Conservation (phyloP, 2,113 vertebrate genomes). For the Triplophysa dalaica region DNA sequence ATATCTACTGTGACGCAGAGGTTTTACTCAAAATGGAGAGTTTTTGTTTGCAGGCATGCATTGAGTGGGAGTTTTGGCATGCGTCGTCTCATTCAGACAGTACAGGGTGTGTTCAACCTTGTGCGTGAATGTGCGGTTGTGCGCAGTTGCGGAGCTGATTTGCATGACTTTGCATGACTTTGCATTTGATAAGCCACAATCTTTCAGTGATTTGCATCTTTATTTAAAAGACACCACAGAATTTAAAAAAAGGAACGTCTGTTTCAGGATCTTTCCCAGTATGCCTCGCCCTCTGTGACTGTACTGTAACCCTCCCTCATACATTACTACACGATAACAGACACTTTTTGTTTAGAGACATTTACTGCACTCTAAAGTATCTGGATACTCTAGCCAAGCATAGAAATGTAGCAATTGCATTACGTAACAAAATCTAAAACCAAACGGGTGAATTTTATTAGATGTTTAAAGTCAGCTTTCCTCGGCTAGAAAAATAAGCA, state of each 20-base stretch:
- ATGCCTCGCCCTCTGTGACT: not conserved
- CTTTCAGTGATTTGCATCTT: slow-evolving; percentile 46
- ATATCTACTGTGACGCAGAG: not conserved
- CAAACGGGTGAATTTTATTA: not conserved
- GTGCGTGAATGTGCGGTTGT: slow-evolving; percentile 21
- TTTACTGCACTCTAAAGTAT: no score
- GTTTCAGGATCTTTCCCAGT: slow-evolving; percentile 21
- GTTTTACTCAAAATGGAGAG: not conserved
- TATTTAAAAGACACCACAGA: slow-evolving; percentile 41
- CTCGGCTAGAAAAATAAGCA: not conserved
- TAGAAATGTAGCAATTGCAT: not conserved
- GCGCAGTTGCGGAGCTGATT: slow-evolving; percentile 24
- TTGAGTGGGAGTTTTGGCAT: slow-evolving; percentile 37
- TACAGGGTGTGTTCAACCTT: slow-evolving; percentile 9
- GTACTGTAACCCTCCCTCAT: not conserved
- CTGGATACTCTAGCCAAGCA: no score
- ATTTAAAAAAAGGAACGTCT: slow-evolving; percentile 29
- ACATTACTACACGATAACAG: not conserved
- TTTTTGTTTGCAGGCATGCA: slow-evolving; percentile 13
- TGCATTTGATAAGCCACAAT: slow-evolving; percentile 44
- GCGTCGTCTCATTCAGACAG: not conserved
- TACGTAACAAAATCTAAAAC: not conserved
- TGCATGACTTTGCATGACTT: slow-evolving; percentile 50
- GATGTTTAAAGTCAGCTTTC: no score
- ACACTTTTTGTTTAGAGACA: not conserved